These are phyloP conservation scores for Apodemus agrarius DNA, from an alignment of 2,797 vertebrate genomes.

Conservation along the genomic window DNA sequence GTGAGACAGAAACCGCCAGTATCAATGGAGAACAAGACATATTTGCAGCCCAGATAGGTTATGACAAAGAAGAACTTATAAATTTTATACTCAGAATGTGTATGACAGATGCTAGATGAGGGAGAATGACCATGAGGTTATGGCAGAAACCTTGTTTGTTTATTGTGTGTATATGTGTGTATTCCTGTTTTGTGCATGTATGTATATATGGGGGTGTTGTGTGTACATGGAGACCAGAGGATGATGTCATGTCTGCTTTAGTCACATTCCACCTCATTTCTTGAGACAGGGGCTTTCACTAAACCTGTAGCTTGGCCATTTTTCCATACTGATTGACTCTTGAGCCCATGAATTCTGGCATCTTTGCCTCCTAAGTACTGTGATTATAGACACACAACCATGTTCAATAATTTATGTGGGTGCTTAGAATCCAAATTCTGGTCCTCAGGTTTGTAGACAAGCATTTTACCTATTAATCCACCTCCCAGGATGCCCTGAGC, in stretches of 20 bases:
- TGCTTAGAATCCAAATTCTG: not conserved
- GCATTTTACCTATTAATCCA: not conserved
- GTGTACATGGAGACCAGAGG: not conserved
- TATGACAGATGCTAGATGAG: not conserved
- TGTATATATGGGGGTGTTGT: not conserved
- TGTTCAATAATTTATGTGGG: not conserved
- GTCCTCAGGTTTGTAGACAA: not conserved
- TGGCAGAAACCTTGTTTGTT: not conserved
- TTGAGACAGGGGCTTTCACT: not conserved
- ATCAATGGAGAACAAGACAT: slow-evolving; percentile 22
- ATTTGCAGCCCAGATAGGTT: not conserved
- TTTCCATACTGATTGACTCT: not conserved
- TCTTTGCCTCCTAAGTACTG: not conserved
- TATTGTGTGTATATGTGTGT: not conserved
- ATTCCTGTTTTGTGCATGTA: not conserved
- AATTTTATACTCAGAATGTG: not conserved
- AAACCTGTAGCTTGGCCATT: not conserved
- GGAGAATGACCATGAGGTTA: not conserved
- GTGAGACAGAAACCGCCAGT: not conserved
- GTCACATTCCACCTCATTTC: not conserved
- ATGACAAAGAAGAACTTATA: not conserved
- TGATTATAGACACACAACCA: not conserved
- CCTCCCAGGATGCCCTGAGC: not conserved
- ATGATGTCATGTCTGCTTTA: not conserved
- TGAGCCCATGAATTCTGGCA: not conserved